These are phyloP conservation scores for Lutjanus argentimaculatus DNA, from an alignment of 2,797 vertebrate species.

Conservation along the genomic window DNA sequence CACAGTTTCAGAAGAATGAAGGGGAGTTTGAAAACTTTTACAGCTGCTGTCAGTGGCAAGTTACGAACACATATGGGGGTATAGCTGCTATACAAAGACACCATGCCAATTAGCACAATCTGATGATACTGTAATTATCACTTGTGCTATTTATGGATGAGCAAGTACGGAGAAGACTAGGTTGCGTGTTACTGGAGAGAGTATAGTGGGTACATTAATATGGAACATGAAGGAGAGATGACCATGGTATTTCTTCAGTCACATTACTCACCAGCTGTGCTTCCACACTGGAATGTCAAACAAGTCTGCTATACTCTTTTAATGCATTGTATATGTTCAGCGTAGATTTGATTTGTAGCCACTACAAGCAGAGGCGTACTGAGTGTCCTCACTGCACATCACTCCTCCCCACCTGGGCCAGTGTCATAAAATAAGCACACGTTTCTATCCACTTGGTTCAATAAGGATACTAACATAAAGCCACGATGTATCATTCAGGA, in stretches of 20 bases:
- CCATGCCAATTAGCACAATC: constrained; percentile 50
- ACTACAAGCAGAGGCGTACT: constrained; percentile 3
- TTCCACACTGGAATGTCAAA: neutral
- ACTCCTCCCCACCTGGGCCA: constrained; percentile 33
- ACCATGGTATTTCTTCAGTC: neutral
- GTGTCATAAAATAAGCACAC: constrained; percentile 27
- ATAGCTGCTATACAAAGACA: constrained; percentile 23
- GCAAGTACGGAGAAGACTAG: neutral
- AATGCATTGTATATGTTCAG: neutral
- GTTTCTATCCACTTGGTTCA: constrained; percentile 12
- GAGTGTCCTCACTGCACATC: neutral
- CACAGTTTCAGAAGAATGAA: neutral
- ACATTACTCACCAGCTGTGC: constrained; percentile 7
- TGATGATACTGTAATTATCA: constrained; percentile 43
- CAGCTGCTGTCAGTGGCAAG: constrained; percentile 2
- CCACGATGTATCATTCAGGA: neutral
- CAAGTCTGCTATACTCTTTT: neutral
- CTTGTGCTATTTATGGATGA: constrained; percentile 56
- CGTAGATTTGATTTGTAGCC: constrained; percentile 9
- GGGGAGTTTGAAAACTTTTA: neutral
- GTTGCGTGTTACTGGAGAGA: neutral
- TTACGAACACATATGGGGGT: constrained; percentile 9
- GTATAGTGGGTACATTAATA: neutral
- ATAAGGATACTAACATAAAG: constrained; percentile 32
- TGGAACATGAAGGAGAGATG: neutral